Percentiles rank a stretch among this genome's conserved stretches.
phyloP scores from a whole-genome alignment of 2,888 invertebrate species.

The Achlya flavicornis region DNA sequence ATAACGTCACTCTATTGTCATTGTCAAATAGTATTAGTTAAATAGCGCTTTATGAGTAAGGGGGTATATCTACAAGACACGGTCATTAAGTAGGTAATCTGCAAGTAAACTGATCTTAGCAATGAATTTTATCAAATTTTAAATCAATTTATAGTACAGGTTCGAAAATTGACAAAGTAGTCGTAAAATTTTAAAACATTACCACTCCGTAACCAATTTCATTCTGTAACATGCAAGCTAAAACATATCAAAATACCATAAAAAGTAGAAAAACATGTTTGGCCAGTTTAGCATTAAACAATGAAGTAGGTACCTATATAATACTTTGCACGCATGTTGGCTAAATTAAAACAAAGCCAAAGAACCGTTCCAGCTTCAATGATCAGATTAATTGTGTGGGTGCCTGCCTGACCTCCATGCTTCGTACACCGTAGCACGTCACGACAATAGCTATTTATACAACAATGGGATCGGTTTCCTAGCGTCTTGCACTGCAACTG shows the following conservation, averaged over 20 bases:
- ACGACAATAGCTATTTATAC: slow-evolving; percentile 63
- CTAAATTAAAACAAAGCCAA: slow-evolving; percentile 45
- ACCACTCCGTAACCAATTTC: too few species aligned
- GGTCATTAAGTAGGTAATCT: neutral
- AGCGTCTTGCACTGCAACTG: slow-evolving; percentile 42
- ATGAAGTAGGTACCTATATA: neutral
- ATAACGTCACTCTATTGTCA: too few species aligned
- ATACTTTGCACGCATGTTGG: slow-evolving; percentile 19
- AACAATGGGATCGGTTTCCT: slow-evolving; percentile 68
- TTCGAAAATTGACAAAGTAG: too few species aligned
- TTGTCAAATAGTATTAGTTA: too few species aligned
- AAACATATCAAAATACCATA: slow-evolving; percentile 1
- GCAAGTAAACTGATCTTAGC: neutral
- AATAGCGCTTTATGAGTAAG: too few species aligned
- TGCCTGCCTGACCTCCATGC: slow-evolving; percentile 67
- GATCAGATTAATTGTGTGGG: slow-evolving; percentile 64
- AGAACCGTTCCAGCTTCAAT: slow-evolving; percentile 59
- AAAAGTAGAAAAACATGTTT: neutral
- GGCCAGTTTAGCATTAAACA: neutral
- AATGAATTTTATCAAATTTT: too few species aligned
- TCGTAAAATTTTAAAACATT: too few species aligned
- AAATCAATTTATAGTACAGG: too few species aligned
- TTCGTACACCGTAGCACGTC: slow-evolving; percentile 41
- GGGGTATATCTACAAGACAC: too few species aligned
- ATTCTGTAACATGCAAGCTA: neutral